Conservation (phyloP, 2,888 invertebrate species). For the Rutpela maculata region DNA sequence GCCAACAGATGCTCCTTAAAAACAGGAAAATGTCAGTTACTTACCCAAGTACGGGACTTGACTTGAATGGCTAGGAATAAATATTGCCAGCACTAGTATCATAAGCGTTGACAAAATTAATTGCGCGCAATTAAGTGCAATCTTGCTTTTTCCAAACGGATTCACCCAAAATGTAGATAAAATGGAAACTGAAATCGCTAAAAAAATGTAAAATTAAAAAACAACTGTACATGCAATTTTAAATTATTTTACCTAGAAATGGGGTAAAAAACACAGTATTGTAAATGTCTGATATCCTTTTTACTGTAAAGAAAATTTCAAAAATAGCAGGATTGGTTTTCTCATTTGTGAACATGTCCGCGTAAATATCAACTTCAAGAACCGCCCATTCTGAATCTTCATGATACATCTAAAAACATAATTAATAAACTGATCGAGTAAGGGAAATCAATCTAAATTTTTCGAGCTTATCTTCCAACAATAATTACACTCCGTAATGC, state of each 20-base stretch:
- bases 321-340: constrained; percentile 58
- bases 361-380: constrained; percentile 54
- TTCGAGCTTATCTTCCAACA: no score
- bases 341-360: constrained; percentile 25
- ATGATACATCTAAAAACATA: constrained; percentile 55
- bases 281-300: constrained; percentile 64
- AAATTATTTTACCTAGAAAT: constrained; percentile 63
- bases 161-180: constrained; percentile 70
- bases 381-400: constrained; percentile 61
- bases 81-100: constrained; percentile 63
- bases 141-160: constrained; percentile 67
- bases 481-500: no score
- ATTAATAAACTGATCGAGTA: not conserved
- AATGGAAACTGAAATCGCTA: constrained; percentile 66
- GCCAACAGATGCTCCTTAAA: no score
- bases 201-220: constrained; percentile 48
- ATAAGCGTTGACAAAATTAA: constrained; percentile 65
- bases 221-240: not conserved
- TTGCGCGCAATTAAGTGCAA: constrained; percentile 66
- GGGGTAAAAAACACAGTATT: constrained; percentile 67
- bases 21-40: constrained; percentile 19
- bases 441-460: no score
- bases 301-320: constrained; percentile 62
- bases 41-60: constrained; percentile 70
- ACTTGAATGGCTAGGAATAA: constrained; percentile 66